Evolutionary conservation across 2,888 invertebrate species (phyloP).

Genomic region (Cordylochernes scorpioides): DNA sequence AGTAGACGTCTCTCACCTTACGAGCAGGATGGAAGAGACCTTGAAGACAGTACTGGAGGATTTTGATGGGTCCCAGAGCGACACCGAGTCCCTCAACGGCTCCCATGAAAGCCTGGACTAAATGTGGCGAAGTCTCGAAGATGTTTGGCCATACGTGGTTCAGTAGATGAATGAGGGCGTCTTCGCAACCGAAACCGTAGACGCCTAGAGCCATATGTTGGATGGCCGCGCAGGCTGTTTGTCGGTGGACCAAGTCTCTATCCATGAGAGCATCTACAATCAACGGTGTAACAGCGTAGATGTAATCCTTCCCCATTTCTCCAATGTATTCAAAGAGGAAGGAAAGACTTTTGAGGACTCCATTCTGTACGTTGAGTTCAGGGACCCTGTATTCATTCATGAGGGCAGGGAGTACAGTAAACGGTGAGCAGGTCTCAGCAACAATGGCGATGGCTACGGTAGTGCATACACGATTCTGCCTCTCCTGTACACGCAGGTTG

Average conservation of each 20-base stretch:
- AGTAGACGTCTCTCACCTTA: constrained; percentile 95
- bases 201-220: constrained; percentile 97
- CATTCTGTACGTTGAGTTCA: constrained; percentile 96
- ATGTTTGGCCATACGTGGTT: constrained; percentile 99
- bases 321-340: constrained; percentile 98
- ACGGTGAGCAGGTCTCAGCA: constrained; percentile 96
- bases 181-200: constrained; percentile 94
- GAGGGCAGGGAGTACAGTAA: constrained; percentile 86
- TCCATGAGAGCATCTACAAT: constrained; percentile 98
- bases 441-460: constrained; percentile 99
- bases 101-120: constrained; percentile 98
- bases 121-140: constrained; percentile 95
- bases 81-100: constrained; percentile 91
- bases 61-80: constrained; percentile 80
- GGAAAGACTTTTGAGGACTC: constrained; percentile 86
- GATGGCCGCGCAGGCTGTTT: constrained; percentile 95
- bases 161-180: constrained; percentile 77
- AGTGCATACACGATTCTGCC: constrained; percentile 97
- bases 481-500: constrained; percentile 68
- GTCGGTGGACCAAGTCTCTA: constrained; percentile 87
- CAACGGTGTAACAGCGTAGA: constrained; percentile 90
- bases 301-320: constrained; percentile 99
- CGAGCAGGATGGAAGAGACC: constrained; percentile 95
- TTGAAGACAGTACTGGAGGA: constrained; percentile 76
- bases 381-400: constrained; percentile 98